Conservation (phyloP, 2,113 vertebrate species). For the Setophaga kirtlandii region DNA sequence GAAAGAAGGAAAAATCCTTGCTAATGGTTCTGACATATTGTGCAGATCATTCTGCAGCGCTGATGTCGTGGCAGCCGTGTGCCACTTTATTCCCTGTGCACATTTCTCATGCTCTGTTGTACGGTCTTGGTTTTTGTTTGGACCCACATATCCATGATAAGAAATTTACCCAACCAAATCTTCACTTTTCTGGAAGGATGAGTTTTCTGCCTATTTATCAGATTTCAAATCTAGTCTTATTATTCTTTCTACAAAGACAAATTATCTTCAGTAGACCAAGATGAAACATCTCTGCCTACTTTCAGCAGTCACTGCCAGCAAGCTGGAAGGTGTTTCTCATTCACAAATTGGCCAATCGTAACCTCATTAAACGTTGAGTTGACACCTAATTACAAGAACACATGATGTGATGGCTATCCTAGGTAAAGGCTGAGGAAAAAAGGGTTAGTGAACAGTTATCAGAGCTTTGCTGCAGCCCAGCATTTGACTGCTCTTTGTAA, state of each 20-base stretch:
- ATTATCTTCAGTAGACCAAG: neutral
- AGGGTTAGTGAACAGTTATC: neutral
- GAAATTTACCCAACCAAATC: neutral
- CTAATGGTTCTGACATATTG: neutral
- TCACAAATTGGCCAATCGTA: neutral
- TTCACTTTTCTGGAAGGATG: neutral
- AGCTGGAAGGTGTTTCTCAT: neutral
- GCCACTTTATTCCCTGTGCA: neutral
- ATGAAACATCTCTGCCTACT: neutral
- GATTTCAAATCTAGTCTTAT: neutral
- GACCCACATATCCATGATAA: rapidly evolving
- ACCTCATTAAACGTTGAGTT: neutral
- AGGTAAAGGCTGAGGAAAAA: neutral
- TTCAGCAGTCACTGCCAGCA: neutral
- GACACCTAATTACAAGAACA: neutral
- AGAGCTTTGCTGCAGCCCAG: neutral
- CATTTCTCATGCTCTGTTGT: neutral
- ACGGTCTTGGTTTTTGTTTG: neutral
- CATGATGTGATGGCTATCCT: neutral
- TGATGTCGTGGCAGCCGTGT: rapidly evolving
- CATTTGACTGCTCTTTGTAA: neutral
- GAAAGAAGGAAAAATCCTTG: neutral
- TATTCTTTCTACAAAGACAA: neutral
- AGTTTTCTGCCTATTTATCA: neutral
- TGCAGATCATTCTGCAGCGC: neutral